A percentile compares a stretch with the other conserved stretches of the same genome.
These are phyloP conservation scores for Manis javanica DNA, from an alignment of 2,797 vertebrate genomes.

Conservation along the genomic window DNA sequence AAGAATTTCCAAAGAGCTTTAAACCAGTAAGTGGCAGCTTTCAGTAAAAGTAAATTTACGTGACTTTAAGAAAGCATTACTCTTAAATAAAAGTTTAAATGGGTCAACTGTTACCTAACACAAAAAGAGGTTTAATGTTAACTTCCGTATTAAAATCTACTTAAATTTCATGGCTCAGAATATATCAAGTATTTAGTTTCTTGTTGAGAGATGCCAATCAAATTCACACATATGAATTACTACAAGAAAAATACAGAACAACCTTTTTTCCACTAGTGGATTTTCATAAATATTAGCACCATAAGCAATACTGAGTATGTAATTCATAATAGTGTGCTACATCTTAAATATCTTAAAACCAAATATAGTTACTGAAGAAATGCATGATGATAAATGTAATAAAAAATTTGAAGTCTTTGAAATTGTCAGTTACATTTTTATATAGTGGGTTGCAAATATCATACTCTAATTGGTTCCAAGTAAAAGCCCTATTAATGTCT, in stretches of 20 bases:
- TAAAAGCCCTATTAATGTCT: not conserved
- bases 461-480: not conserved
- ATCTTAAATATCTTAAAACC: conserved; percentile 29
- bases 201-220: not conserved
- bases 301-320: conserved; percentile 11
- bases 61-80: conserved; percentile 18
- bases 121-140: not conserved
- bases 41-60: conserved; percentile 40
- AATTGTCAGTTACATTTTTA: conserved; percentile 21
- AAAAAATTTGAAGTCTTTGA: conserved; percentile 41
- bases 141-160: not conserved
- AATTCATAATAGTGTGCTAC: not conserved
- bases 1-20: conserved; percentile 47
- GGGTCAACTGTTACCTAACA: not conserved
- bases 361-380: conserved; percentile 50
- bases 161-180: conserved; percentile 24
- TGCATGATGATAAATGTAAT: not conserved
- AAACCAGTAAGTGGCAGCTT: conserved; percentile 7
- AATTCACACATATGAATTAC: conserved; percentile 8
- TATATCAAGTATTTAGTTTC: not conserved
- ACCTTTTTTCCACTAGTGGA: not conserved
- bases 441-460: not conserved
- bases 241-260: not conserved
- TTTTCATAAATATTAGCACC: conserved; percentile 16
- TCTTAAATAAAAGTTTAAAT: conserved; percentile 28